Percentiles rank a stretch among this genome's conserved stretches.
Evolutionary conservation across 1,140 invertebrate species (phyloP).

Genomic region (Linepithema humile): DNA sequence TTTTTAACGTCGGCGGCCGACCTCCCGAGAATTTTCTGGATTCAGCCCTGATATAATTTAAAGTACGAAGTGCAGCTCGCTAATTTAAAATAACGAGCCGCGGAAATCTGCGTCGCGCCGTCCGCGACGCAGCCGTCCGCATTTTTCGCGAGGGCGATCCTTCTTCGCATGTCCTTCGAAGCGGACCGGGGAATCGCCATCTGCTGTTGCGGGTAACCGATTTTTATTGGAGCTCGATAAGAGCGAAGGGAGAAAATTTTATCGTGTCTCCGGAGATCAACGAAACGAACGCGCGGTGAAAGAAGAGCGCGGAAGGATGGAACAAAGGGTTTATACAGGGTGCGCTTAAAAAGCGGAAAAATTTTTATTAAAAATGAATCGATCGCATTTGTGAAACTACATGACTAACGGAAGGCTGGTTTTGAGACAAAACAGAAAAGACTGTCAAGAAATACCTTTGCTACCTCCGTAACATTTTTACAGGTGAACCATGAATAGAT

Average conservation of each 20-base stretch:
- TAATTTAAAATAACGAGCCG: constrained; percentile 59
- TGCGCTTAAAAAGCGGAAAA: constrained; percentile 4
- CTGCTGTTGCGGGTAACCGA: background rate
- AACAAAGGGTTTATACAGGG: constrained; percentile 25
- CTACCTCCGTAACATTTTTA: background rate
- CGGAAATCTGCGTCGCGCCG: constrained; percentile 41
- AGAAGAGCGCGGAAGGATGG: constrained; percentile 17
- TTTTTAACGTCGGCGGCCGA: constrained; percentile 43
- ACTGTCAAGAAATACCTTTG: background rate
- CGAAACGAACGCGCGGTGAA: constrained; percentile 29
- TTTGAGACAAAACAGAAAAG: constrained; percentile 2
- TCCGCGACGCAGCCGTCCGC: background rate
- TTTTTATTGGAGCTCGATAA: constrained; percentile 43
- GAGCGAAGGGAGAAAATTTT: constrained; percentile 37
- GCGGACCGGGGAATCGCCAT: background rate
- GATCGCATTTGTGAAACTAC: background rate
- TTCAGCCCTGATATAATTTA: constrained; percentile 53
- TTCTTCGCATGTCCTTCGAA: background rate
- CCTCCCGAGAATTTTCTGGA: constrained; percentile 39
- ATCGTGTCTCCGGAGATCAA: constrained; percentile 16
- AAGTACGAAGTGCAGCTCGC: constrained; percentile 37
- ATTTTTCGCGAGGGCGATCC: constrained; percentile 6
- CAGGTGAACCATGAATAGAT: background rate
- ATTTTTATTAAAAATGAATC: background rate
- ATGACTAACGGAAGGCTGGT: background rate